phyloP scores from a whole-genome alignment of 35 echinoderm and acorn worm genomes.

The Apostichopus japonicus region DNA sequence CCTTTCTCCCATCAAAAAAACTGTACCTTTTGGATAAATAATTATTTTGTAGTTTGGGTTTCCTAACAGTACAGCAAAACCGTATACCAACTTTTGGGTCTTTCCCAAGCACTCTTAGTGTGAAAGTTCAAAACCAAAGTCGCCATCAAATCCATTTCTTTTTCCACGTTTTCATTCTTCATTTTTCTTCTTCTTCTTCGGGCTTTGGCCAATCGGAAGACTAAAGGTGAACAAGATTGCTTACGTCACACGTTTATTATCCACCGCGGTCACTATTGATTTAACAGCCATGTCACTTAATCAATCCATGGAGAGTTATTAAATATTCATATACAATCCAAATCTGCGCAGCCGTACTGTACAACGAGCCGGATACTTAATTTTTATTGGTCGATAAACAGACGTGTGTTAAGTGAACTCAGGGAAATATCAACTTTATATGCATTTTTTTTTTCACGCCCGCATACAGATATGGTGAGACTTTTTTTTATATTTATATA shows the following conservation, averaged over 20 bases:
- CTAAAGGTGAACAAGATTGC: neutral
- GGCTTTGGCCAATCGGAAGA: conserved; percentile 43
- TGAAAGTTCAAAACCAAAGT: too few relatives aligned
- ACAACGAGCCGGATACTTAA: conserved; percentile 19
- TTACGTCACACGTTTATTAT: conserved; percentile 45
- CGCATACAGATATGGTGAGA: neutral
- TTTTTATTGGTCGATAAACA: conserved; percentile 54
- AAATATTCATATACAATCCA: conserved; percentile 43
- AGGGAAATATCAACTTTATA: neutral
- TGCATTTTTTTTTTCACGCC: neutral
- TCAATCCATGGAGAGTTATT: conserved; percentile 47
- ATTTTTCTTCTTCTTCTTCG: neutral
- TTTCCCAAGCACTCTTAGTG: too few relatives aligned
- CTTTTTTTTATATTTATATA: neutral
- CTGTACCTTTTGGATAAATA: too few relatives aligned
- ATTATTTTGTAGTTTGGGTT: too few relatives aligned
- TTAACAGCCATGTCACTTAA: conserved; percentile 46
- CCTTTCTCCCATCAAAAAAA: too few relatives aligned
- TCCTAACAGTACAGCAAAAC: too few relatives aligned
- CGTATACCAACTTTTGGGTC: too few relatives aligned
- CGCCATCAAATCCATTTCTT: too few relatives aligned
- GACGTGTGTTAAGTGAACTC: neutral
- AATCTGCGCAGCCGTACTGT: neutral
- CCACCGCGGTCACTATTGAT: conserved; percentile 51
- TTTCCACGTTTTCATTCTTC: neutral